These are phyloP conservation scores for Noctilio leporinus DNA, from an alignment of 2,113 vertebrate genomes.

Conservation along the genomic window DNA sequence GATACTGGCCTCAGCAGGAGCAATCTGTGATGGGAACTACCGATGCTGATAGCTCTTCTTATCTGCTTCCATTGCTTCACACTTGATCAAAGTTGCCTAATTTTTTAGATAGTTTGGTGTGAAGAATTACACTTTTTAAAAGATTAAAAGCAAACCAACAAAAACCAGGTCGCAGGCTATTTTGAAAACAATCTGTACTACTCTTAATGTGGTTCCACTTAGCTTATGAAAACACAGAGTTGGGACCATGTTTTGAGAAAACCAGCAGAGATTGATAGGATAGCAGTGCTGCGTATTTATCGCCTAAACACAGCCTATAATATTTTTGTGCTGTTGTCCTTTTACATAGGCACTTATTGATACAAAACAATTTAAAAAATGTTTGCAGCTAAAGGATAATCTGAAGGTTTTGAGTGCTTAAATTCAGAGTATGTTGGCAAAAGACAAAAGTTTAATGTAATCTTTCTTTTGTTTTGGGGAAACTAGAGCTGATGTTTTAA, in stretches of 20 bases:
- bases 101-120: conserved; percentile 22
- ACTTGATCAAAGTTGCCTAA: not conserved
- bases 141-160: not conserved
- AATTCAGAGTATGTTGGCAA: conserved; percentile 36
- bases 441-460: conserved; percentile 61
- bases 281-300: not conserved
- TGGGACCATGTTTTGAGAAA: not conserved
- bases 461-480: conserved; percentile 66
- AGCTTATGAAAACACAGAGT: not conserved
- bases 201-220: not conserved
- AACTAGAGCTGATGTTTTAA: conserved; percentile 67
- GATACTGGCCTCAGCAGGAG: not conserved
- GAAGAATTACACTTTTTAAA: conserved; percentile 22
- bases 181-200: not conserved
- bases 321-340: not conserved
- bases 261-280: not conserved
- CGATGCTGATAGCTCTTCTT: not conserved
- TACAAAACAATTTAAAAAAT: not conserved
- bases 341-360: not conserved
- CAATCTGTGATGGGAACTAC: not conserved
- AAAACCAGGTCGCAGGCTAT: not conserved
- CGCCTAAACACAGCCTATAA: not conserved
- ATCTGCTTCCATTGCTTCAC: not conserved
- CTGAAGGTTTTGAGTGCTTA: conserved; percentile 40
- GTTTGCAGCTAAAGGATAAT: conserved; percentile 2